A percentile compares a stretch with the other conserved stretches of the same genome.
These are phyloP conservation scores for Proisotoma minuta DNA, from an alignment of 2,888 invertebrate species.

Conservation along the genomic window DNA sequence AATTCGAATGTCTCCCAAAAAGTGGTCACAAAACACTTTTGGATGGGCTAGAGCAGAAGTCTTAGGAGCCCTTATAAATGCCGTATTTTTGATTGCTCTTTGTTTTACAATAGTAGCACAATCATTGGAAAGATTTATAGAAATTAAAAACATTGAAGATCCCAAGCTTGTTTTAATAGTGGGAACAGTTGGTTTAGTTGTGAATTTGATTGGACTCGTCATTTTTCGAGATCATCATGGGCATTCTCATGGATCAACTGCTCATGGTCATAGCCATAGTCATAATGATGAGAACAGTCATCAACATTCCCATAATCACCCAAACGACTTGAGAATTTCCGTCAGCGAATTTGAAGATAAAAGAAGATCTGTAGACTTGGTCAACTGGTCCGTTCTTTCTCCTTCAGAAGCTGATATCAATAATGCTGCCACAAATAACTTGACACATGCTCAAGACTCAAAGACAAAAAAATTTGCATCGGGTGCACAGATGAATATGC, in stretches of 20 bases:
- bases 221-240: slow-evolving; percentile 66
- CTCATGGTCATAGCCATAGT: slow-evolving; percentile 8
- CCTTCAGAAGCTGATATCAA: too few species aligned
- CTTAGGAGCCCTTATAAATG: slow-evolving; percentile 92
- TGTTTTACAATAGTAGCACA: slow-evolving; percentile 98
- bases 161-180: slow-evolving; percentile 78
- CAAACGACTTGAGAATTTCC: neutral
- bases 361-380: neutral
- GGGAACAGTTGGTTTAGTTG: slow-evolving; percentile 78
- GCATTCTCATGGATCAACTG: neutral
- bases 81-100: slow-evolving; percentile 92
- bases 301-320: slow-evolving; percentile 58
- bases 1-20: slow-evolving; percentile 92
- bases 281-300: slow-evolving; percentile 51
- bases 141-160: slow-evolving; percentile 75
- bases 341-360: neutral
- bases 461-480: neutral
- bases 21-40: slow-evolving; percentile 97
- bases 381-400: neutral
- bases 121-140: slow-evolving; percentile 81
- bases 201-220: slow-evolving; percentile 86
- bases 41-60: slow-evolving; percentile 99
- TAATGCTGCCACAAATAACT: neutral
- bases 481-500: slow-evolving; percentile 83
- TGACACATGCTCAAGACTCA: too few species aligned